phyloP scores from a whole-genome alignment of 2,797 vertebrate species.

The Malacoraja senta region DNA sequence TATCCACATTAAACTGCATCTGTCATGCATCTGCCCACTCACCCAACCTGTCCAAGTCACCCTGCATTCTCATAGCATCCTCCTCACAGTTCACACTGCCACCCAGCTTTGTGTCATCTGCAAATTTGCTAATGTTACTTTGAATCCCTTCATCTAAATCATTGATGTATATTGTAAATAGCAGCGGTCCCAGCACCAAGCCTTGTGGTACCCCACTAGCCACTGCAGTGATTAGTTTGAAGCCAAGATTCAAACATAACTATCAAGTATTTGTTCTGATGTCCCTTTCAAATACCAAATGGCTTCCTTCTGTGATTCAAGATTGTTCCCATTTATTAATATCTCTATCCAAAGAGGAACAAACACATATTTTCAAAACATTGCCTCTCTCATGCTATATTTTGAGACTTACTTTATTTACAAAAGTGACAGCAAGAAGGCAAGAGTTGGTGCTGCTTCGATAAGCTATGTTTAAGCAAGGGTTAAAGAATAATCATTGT shows the following conservation, averaged over 20 bases:
- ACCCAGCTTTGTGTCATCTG: too few relatives aligned
- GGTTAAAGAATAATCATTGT: constrained; percentile 30
- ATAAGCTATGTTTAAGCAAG: background rate
- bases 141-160: too few relatives aligned
- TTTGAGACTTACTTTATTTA: background rate
- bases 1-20: too few relatives aligned
- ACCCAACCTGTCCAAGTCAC: too few relatives aligned
- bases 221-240: background rate
- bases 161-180: too few relatives aligned
- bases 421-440: background rate
- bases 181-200: too few relatives aligned
- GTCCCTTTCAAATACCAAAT: background rate
- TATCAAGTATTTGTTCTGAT: background rate
- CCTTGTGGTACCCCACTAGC: too few relatives aligned
- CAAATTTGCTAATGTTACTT: too few relatives aligned
- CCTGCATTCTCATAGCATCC: too few relatives aligned
- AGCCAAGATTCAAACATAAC: background rate
- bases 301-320: background rate
- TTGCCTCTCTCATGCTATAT: background rate
- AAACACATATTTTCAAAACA: background rate
- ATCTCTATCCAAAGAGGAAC: background rate
- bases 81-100: too few relatives aligned
- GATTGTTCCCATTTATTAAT: background rate
- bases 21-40: too few relatives aligned
- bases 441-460: background rate